Conservation (phyloP, 2,888 invertebrate genomes). For the Apamea sordens region DNA sequence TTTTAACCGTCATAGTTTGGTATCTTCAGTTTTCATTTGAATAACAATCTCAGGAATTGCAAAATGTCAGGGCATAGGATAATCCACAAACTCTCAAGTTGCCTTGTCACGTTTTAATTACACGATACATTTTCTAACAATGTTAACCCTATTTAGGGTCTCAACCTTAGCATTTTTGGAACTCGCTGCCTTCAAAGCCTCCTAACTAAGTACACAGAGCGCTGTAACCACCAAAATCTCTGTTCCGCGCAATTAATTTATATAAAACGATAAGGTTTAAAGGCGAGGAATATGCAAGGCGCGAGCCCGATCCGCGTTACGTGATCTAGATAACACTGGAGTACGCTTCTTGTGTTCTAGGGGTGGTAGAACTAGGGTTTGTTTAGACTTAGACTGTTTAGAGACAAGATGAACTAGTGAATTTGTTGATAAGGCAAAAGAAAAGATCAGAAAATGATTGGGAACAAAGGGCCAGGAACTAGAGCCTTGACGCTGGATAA, state of each 20-base stretch:
- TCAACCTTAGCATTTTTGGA: background rate
- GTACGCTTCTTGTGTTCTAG: conserved; percentile 72
- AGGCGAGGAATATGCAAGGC: conserved; percentile 88
- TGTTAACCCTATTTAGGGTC: background rate
- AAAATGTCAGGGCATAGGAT: background rate
- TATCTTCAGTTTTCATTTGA: background rate
- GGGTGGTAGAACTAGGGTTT: conserved; percentile 62
- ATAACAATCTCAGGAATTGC: background rate
- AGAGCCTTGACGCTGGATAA: background rate
- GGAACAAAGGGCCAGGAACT: background rate
- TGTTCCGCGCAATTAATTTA: conserved; percentile 86
- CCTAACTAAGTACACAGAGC: conserved; percentile 45
- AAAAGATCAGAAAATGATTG: background rate
- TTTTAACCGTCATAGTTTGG: background rate
- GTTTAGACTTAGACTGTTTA: background rate
- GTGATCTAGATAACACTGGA: conserved; percentile 83
- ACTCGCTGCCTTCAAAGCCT: conserved; percentile 47
- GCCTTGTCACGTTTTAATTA: background rate
- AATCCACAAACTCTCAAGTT: background rate
- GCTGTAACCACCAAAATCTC: conserved; percentile 73
- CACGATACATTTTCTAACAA: background rate
- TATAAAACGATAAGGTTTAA: conserved; percentile 88
- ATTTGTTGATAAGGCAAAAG: background rate
- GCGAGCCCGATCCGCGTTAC: conserved; percentile 81
- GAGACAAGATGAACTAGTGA: background rate